These are phyloP conservation scores for Cerastis rubricosa DNA, from an alignment of 2,888 invertebrate genomes.

Conservation along the genomic window DNA sequence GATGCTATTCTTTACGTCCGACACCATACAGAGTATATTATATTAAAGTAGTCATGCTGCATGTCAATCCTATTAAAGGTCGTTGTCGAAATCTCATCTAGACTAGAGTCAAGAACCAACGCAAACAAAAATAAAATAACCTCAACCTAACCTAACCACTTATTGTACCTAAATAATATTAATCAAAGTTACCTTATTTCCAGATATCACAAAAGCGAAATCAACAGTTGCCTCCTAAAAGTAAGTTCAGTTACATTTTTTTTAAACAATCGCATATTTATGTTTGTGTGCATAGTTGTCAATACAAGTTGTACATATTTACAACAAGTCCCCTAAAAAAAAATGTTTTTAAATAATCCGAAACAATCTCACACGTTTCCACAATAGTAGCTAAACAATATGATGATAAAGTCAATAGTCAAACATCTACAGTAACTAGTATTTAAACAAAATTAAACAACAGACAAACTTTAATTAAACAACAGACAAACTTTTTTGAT, in stretches of 20 bases:
- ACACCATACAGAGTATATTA: too few relatives aligned
- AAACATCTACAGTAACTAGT: background rate
- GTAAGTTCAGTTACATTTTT: conserved; percentile 35
- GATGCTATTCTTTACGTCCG: too few relatives aligned
- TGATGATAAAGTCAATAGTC: background rate
- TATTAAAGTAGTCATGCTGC: background rate
- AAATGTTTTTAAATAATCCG: background rate
- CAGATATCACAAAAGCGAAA: conserved; percentile 37
- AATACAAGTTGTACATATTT: too few relatives aligned
- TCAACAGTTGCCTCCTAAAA: conserved; percentile 23
- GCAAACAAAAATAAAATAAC: too few relatives aligned
- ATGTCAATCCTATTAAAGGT: background rate
- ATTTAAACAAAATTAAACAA: background rate
- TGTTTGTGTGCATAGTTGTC: background rate
- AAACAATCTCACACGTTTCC: background rate
- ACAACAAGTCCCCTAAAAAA: too few relatives aligned
- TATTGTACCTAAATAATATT: background rate
- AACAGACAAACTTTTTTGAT: too few relatives aligned
- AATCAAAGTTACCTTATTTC: conserved; percentile 3
- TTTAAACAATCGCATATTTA: background rate
- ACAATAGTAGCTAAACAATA: background rate
- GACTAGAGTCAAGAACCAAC: too few relatives aligned
- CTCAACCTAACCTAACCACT: background rate
- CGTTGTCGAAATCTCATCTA: background rate
- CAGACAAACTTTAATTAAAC: background rate